Evolutionary conservation across 2,113 vertebrate genomes (phyloP), one percentile per base, ranked within the genome.

Genomic region (Brachyhypopomus occidentalis): DNA sequence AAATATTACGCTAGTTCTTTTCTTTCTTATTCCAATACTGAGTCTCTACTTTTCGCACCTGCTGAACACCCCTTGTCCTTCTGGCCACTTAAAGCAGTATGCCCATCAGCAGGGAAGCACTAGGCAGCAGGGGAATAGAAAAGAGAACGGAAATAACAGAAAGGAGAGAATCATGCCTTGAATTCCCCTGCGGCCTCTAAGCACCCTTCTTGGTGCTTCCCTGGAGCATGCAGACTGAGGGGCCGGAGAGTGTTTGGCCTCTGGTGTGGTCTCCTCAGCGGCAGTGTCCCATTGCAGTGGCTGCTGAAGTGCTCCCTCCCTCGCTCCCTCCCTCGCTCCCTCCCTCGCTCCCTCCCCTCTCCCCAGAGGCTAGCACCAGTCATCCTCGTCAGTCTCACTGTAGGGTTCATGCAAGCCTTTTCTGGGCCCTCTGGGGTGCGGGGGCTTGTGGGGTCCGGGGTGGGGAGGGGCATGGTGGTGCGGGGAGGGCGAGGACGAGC

Each of bases 331-430:
- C 22, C 55, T 22, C 17, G n/a, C 63, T 27, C 58, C 41, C 30
- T 52, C 58, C 83, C 84, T 52, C 59, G 58, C 78, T 56, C 59
- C 48, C 69, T 81, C 86, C 79, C 90, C 85, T 30, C 12, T 85
- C 88, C 89, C 90, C 90, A 84, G 88, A 89, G 92, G 93, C 94
- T 97, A 97, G 96, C 96, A 97, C 95, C 96, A 97, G 91, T 97
- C 96, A 75, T 97, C 95, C 72, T 95, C 95, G 85, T 96, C 95
- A 56, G 93, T 96, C 88, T 97, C 95, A 80, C 93, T 95, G 90
- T 94, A 96, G 90, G 95, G 94, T 92, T 96, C 95, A 82, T 95
- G 96, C 89, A 94, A 91, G 85, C 94, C 95, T 89, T 93, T 95
- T 80, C 94, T 93, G 79, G 90, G 94, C 89, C 90, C 94, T 82